A percentile compares a stretch with the other conserved stretches of the same genome.
These are phyloP conservation scores for Lapara coniferarum DNA, from an alignment of 2,888 invertebrate genomes.

Conservation along the genomic window DNA sequence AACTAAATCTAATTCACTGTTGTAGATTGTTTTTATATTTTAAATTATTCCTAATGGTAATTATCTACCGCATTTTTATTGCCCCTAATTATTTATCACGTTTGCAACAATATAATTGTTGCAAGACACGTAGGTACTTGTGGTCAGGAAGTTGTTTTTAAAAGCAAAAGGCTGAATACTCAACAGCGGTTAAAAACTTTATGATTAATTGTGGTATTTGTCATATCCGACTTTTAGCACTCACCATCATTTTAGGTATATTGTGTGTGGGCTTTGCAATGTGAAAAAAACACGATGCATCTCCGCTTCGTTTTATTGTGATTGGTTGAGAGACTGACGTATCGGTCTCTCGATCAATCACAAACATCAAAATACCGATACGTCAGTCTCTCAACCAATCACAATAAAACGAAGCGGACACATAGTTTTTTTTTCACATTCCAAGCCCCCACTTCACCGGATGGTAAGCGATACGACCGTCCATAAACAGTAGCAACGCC, in stretches of 20 bases:
- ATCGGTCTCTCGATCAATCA: too few species aligned
- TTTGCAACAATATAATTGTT: conserved; percentile 11
- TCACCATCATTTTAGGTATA: background rate
- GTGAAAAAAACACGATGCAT: too few species aligned
- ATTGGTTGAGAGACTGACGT: too few species aligned
- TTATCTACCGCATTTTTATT: conserved; percentile 21
- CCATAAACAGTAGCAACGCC: too few species aligned
- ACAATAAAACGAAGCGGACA: too few species aligned
- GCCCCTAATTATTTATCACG: conserved; percentile 4
- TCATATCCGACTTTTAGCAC: background rate
- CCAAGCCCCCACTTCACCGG: too few species aligned
- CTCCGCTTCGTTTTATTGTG: too few species aligned
- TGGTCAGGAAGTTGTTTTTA: conserved; percentile 16
- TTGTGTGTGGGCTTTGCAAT: too few species aligned
- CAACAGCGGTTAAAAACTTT: background rate
- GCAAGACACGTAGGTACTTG: conserved; percentile 17
- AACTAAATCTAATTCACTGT: background rate
- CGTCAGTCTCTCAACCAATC: too few species aligned
- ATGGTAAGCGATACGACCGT: background rate
- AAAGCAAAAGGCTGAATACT: background rate
- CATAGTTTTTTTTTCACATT: too few species aligned
- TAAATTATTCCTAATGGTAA: conserved; percentile 18
- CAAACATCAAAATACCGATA: too few species aligned
- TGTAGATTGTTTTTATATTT: background rate
- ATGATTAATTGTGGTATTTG: conserved; percentile 3